phyloP scores from a whole-genome alignment of 2,888 invertebrate genomes.

The Stenichneumon culpator region DNA sequence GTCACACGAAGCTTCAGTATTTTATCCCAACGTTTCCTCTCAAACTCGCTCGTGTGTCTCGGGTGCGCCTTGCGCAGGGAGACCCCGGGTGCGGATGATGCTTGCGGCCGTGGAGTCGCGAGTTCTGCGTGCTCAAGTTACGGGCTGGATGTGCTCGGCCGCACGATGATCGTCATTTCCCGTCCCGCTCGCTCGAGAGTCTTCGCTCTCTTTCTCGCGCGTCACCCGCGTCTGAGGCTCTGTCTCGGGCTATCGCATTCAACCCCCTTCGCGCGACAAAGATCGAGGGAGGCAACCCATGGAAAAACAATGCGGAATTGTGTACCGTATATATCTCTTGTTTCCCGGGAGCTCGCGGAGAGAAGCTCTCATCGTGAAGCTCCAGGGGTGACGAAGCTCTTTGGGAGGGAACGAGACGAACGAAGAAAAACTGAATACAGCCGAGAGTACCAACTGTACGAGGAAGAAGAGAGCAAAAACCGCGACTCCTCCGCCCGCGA shows the following conservation, averaged over 20 bases:
- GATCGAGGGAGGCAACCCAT: constrained; percentile 23
- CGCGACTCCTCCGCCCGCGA: constrained; percentile 18
- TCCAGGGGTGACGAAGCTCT: constrained; percentile 31
- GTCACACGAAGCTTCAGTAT: constrained; percentile 56
- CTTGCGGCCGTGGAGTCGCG: constrained; percentile 43
- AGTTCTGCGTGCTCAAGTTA: constrained; percentile 59
- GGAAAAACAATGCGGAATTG: constrained; percentile 59
- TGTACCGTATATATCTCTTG: constrained; percentile 30
- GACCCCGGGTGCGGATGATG: constrained; percentile 36
- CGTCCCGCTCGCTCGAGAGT: constrained; percentile 22
- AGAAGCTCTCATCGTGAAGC: constrained; percentile 37
- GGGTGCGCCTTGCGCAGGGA: background rate
- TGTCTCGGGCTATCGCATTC: constrained; percentile 52
- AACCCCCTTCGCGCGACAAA: constrained; percentile 30
- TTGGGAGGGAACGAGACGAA: constrained; percentile 21
- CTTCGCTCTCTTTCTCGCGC: constrained; percentile 28
- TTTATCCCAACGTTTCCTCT: constrained; percentile 24
- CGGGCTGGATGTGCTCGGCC: constrained; percentile 36
- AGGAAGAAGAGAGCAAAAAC: constrained; percentile 23
- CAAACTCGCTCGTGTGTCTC: constrained; percentile 1
- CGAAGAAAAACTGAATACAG: constrained; percentile 6
- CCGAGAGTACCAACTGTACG: background rate
- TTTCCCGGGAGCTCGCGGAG: constrained; percentile 32
- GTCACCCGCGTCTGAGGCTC: constrained; percentile 5
- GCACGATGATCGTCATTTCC: constrained; percentile 44